phyloP scores from a whole-genome alignment of 2,113 vertebrate genomes.

The Anguilla japonica region DNA sequence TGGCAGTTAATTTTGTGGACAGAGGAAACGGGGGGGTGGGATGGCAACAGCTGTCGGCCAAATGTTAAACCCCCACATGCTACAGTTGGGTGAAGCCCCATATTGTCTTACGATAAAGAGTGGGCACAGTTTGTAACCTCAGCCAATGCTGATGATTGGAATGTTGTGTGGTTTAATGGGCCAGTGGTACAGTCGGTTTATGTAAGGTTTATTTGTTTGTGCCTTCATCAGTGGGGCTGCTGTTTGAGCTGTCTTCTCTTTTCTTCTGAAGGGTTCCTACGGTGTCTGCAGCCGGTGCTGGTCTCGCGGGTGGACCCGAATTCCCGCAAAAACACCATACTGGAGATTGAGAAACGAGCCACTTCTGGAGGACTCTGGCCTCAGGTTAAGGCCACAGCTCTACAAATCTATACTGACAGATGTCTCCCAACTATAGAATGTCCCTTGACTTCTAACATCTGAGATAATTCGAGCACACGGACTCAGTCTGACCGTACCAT shows the following conservation, averaged over 20 bases:
- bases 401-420: not conserved
- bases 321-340: constrained; percentile 88
- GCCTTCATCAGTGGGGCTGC: not conserved
- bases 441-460: not conserved
- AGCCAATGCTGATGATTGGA: not conserved
- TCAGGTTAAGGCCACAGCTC: constrained; percentile 74
- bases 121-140: not conserved
- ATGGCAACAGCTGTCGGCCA: not conserved
- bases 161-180: not conserved
- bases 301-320: constrained; percentile 90
- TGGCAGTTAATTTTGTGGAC: not conserved
- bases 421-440: too few relatives aligned
- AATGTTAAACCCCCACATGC: not conserved
- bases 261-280: constrained; percentile 64
- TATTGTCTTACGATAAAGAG: not conserved
- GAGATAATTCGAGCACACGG: not conserved
- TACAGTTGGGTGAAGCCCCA: not conserved
- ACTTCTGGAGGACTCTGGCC: constrained; percentile 86
- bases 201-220: not conserved
- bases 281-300: constrained; percentile 84
- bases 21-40: not conserved
- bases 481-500: not conserved
- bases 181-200: not conserved
- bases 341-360: constrained; percentile 82
- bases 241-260: not conserved